phyloP scores from a whole-genome alignment of 92 coral and sea anemone genomes.

The Porites lobata region DNA sequence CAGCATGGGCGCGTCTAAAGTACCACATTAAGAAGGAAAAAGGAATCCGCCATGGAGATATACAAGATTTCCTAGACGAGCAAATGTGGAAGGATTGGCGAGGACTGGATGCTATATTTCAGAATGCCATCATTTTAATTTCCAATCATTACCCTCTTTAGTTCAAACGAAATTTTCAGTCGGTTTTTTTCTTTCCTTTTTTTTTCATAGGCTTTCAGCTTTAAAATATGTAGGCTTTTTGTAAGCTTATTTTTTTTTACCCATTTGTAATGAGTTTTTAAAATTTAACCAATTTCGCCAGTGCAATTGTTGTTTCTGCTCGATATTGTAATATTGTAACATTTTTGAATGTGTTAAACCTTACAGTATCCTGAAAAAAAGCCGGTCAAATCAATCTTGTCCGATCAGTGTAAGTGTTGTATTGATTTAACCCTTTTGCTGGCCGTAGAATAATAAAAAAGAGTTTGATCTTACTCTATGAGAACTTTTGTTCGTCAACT shows the following conservation, averaged over 20 bases:
- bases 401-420: conserved; percentile 17
- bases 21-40: not conserved
- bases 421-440: not conserved
- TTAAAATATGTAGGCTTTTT: conserved; percentile 6
- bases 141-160: conserved; percentile 24
- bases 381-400: conserved; percentile 27
- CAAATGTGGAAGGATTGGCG: conserved; percentile 17
- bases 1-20: conserved; percentile 22
- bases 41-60: not conserved
- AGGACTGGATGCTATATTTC: not conserved
- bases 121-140: too few relatives aligned
- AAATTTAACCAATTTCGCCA: conserved; percentile 1
- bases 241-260: not conserved
- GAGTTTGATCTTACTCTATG: not conserved
- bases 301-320: conserved; percentile 16
- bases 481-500: not conserved
- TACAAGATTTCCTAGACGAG: conserved; percentile 9
- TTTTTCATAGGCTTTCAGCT: conserved; percentile 7
- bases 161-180: conserved; percentile 17
- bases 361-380: conserved; percentile 21
- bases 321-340: conserved; percentile 25
- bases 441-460: not conserved
- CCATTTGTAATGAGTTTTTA: conserved; percentile 22
- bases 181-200: conserved; percentile 1
- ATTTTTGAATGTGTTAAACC: conserved; percentile 15